Evolutionary conservation across 2,888 invertebrate genomes (phyloP).

Genomic region (Pelosia muscerda): DNA sequence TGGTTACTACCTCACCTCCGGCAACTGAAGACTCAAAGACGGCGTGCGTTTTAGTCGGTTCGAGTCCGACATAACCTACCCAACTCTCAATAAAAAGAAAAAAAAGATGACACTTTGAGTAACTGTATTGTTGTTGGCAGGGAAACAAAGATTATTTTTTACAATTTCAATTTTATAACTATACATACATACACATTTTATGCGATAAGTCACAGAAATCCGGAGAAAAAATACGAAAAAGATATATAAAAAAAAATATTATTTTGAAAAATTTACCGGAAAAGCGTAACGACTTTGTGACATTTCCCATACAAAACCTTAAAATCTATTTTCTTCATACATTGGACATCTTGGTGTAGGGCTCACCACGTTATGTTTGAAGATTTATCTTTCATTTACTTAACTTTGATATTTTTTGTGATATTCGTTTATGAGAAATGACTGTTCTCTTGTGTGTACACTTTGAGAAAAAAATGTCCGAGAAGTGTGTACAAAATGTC

Average conservation of each 20-base stretch:
- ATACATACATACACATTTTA: slow-evolving; percentile 6
- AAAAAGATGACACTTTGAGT: neutral
- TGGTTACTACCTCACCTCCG: no score
- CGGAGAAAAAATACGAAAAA: neutral
- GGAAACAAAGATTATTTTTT: neutral
- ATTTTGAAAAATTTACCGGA: neutral
- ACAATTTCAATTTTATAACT: slow-evolving; percentile 7
- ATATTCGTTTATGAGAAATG: neutral
- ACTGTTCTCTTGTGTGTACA: neutral
- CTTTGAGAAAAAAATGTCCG: neutral
- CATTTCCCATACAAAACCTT: slow-evolving; percentile 24
- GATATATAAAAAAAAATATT: neutral
- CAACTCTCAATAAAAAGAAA: no score
- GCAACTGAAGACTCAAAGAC: no score
- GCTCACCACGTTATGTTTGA: neutral
- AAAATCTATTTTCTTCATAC: slow-evolving; percentile 12
- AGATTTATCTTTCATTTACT: neutral
- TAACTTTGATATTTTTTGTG: neutral
- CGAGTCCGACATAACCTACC: no score
- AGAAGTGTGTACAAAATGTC: neutral
- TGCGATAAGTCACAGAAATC: slow-evolving; percentile 7
- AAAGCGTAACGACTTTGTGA: slow-evolving; percentile 40
- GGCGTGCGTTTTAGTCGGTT: no score
- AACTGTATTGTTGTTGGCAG: neutral
- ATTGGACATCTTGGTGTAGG: slow-evolving; percentile 15